Conservation (phyloP, 2,888 invertebrate species). For the Drosophila mettleri region DNA sequence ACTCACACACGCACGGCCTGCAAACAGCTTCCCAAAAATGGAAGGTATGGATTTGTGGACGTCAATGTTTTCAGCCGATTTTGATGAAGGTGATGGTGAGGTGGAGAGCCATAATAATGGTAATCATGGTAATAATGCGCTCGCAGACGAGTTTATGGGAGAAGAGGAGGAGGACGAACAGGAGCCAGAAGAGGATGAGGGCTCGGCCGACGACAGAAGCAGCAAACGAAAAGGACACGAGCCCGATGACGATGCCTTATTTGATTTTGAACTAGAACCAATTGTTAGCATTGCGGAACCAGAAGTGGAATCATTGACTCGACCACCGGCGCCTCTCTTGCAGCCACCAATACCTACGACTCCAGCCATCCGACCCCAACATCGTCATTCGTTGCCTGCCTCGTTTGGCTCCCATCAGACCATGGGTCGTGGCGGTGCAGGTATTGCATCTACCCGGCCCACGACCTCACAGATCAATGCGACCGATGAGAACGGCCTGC, state of each 20-base stretch:
- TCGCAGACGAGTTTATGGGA: constrained; percentile 51
- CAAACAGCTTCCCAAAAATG: constrained; percentile 60
- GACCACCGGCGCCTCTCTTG: constrained; percentile 14
- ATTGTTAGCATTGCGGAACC: constrained; percentile 54
- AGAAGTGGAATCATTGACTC: constrained; percentile 8
- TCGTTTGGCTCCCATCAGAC: constrained; percentile 20
- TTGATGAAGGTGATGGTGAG: constrained; percentile 57
- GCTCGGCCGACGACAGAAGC: constrained; percentile 4
- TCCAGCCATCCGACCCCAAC: constrained; percentile 38
- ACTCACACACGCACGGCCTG: constrained; percentile 41
- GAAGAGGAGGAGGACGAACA: constrained; percentile 47
- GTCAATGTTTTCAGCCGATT: constrained; percentile 79
- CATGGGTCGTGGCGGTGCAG: constrained; percentile 13
- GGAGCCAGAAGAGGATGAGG: constrained; percentile 43
- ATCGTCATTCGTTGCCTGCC: constrained; percentile 43
- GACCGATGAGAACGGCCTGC: constrained; percentile 68
- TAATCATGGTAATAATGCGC: constrained; percentile 24
- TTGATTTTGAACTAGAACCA: constrained; percentile 75
- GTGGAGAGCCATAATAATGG: constrained; percentile 25
- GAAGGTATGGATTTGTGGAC: constrained; percentile 81
- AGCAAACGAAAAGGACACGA: constrained; percentile 39
- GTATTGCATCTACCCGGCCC: constrained; percentile 28
- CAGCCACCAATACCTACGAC: constrained; percentile 41
- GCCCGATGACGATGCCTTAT: constrained; percentile 79
- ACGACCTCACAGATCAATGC: constrained; percentile 73